phyloP scores from a whole-genome alignment of 2,797 vertebrate genomes.

The Muscicapa striata region DNA sequence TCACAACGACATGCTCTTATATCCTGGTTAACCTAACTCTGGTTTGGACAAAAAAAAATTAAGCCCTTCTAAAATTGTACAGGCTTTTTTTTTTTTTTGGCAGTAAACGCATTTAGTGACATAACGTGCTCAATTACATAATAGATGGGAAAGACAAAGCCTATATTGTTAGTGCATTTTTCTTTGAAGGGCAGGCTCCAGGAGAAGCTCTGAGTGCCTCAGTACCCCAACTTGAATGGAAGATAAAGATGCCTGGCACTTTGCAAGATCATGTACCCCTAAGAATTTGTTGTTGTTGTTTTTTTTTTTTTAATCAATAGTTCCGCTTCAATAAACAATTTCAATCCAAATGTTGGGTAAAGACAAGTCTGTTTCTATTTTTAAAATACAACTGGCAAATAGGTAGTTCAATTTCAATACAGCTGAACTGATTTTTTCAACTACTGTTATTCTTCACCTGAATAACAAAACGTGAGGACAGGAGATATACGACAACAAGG shows the following conservation, averaged over 20 bases:
- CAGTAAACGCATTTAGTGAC: not conserved
- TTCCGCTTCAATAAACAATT: not conserved
- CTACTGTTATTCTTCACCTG: not conserved
- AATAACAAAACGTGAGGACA: not conserved
- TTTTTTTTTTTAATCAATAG: not conserved
- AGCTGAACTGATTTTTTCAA: not conserved
- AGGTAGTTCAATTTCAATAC: not conserved
- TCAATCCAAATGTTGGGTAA: not conserved
- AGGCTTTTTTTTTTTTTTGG: not conserved
- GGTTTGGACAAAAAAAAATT: not conserved
- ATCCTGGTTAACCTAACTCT: slow-evolving; percentile 41
- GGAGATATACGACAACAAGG: accelerated
- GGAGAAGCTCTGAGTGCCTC: not conserved
- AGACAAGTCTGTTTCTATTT: not conserved
- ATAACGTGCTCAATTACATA: slow-evolving; percentile 51
- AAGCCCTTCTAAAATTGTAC: not conserved
- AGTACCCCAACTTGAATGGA: not conserved
- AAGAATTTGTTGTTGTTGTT: not conserved
- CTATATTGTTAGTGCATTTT: not conserved
- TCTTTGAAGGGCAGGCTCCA: slow-evolving; percentile 3
- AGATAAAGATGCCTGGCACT: not conserved
- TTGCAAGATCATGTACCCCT: not conserved
- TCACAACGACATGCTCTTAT: slow-evolving; percentile 15
- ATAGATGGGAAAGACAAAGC: slow-evolving; percentile 41
- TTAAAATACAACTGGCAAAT: not conserved